Conservation (phyloP, 2,888 invertebrate species). For the Agrochola litura region DNA sequence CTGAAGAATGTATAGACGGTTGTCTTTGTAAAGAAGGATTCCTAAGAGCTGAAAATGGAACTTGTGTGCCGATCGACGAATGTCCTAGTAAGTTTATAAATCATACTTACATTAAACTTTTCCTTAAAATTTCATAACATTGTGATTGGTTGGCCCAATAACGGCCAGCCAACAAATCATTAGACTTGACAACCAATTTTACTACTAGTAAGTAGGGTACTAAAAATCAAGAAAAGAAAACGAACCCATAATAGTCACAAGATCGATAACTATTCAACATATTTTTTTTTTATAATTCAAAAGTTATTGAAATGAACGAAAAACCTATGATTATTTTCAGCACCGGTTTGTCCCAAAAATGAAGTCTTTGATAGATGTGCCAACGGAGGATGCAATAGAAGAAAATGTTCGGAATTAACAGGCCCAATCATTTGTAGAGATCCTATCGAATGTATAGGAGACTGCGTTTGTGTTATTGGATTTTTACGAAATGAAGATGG, state of each 20-base stretch:
- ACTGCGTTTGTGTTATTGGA: slow-evolving; percentile 63
- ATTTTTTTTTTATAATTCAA: not conserved
- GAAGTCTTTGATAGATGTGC: slow-evolving; percentile 43
- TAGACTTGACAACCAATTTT: not conserved
- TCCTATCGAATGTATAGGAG: slow-evolving; percentile 35
- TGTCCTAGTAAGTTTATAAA: slow-evolving; percentile 66
- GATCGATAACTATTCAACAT: no score
- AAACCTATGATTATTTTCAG: slow-evolving; percentile 21
- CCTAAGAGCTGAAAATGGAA: slow-evolving; percentile 60
- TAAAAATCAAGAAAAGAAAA: not conserved
- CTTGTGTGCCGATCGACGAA: slow-evolving; percentile 66
- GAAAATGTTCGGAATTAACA: slow-evolving; percentile 40
- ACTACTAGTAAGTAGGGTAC: no score
- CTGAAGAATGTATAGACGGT: slow-evolving; percentile 58
- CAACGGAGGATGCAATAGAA: slow-evolving; percentile 30
- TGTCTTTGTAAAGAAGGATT: slow-evolving; percentile 66
- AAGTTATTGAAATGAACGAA: not conserved
- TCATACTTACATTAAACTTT: not conserved
- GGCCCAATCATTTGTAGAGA: slow-evolving; percentile 21
- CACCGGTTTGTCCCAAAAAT: slow-evolving; percentile 27
- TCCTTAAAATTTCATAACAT: no score
- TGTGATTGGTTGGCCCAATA: not conserved
- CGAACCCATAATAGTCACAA: no score
- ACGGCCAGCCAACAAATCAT: no score
- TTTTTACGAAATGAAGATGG: slow-evolving; percentile 62